Base-by-base conservation (phyloP, 2,113 vertebrate genomes). In the Ceratotherium simum region DNA sequence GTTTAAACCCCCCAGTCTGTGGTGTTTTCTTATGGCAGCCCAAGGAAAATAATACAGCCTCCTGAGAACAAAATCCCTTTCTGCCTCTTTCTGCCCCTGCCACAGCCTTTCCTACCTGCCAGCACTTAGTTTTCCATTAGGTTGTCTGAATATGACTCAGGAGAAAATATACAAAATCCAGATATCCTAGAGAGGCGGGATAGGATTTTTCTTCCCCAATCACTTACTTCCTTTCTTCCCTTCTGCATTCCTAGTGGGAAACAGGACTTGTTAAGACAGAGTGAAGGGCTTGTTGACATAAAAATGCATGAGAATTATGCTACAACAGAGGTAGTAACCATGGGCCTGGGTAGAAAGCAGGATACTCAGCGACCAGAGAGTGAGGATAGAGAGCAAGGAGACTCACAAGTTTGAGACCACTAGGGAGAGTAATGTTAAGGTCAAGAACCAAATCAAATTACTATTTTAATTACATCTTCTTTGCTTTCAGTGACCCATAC, bases 121-220 rank as follows among this genome's bases (percentile, higher is more conserved):
- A 89, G 42, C 39, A 42, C 31, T n/a, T 48, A 23, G 20, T 48
- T 97, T 48, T 91, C 42, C 12, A 31, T 36, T 73, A 80, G 60
- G 9, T 83, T 94, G 29, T 90, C 56, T 92, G 12, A 31, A 33
- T 46, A 16, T 27, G 48, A 75, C 60, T 85, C 17, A 27, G 42
- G 48, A 92, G 86, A 86, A 96, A 96, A 95, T 54, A 58, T 21
- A 70, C 2, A 65, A 84, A 85, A 73, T 82, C 9, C 64, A 60
- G 29, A 60, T 33, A 80, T 21, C n/a, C 29, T 67, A 81, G 36
- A 60, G n/a, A 90, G 56, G 21, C 54, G 67, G 78, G 42, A 56
- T 29, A 51, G 25, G 21, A 54, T 36, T 79, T 31, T 48, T 69
- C 12, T 78, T 36, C 29, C 78, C 46, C 20, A 3, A 0, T 27